Evolutionary conservation across 2,888 invertebrate genomes (phyloP).

Genomic region (Phengaris arion): DNA sequence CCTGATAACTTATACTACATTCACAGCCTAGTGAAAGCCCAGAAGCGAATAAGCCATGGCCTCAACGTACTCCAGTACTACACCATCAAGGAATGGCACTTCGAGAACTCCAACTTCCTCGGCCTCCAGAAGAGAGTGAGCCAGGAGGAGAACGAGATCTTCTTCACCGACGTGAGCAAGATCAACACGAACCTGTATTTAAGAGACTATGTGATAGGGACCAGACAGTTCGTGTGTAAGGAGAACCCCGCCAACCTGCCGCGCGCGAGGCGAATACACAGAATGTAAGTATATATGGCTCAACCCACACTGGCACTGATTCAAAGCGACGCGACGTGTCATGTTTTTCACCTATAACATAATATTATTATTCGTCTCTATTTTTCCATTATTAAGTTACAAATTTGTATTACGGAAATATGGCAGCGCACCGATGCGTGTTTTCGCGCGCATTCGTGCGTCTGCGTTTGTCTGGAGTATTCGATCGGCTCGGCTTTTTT

Average conservation of each 20-base stretch:
- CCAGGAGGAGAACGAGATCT: slow-evolving; percentile 80
- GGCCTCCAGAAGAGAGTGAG: slow-evolving; percentile 75
- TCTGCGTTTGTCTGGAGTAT: no score
- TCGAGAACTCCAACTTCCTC: slow-evolving; percentile 81
- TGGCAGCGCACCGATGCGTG: no score
- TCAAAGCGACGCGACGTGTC: no score
- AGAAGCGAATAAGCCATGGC: slow-evolving; percentile 81
- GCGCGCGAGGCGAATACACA: slow-evolving; percentile 82
- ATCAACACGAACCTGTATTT: slow-evolving; percentile 57
- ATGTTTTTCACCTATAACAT: no score
- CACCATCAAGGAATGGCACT: slow-evolving; percentile 90
- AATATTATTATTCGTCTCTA: no score
- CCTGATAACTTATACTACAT: background rate
- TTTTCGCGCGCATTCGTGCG: no score
- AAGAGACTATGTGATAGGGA: slow-evolving; percentile 85
- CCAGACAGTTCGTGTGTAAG: slow-evolving; percentile 88
- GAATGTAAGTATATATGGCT: slow-evolving; percentile 67
- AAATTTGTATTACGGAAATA: no score
- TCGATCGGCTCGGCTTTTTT: no score
- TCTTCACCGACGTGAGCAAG: slow-evolving; percentile 72
- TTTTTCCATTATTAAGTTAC: no score
- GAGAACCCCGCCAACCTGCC: slow-evolving; percentile 89
- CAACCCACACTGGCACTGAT: no score
- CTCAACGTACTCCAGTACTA: slow-evolving; percentile 86
- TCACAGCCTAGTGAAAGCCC: slow-evolving; percentile 81